Base-by-base conservation (phyloP, 2,888 invertebrate species). In the Automeris io region DNA sequence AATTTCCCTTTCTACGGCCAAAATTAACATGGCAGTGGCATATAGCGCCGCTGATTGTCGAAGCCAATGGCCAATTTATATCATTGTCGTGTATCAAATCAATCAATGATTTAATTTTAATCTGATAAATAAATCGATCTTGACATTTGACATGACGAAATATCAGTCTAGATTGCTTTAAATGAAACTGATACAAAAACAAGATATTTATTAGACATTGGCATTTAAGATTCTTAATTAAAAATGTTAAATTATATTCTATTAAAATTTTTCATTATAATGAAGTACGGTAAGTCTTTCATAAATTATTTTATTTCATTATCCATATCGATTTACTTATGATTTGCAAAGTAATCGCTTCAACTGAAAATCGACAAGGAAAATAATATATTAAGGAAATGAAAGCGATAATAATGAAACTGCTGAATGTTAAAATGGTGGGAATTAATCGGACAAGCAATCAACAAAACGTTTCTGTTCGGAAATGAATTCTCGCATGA, bases 401-500 rank as follows among this genome's bases (percentile, higher is more conserved):
- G 8, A 29, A 16, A 29, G 16, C 16, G 29, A 29, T 29, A 29
- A 29, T 13, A 16, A 16, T 13, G 8, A 29, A 37, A 39, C 41
- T 36, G 29, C 24, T 51, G 45, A 44, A 49, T 42, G 18, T 31
- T 44, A 37, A 49, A 49, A 45, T 46, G 43, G 41, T 48, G 43
- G 40, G 36, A 29, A 40, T 36, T 39, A 53, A 54, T 46, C 49
- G 49, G 41, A 33, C 39, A 36, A 43, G 55, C 62, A 66, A 65
- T 70, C 64, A 66, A 43, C 38, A 32, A 33, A 45, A 47, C 52
- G 57, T 60, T 70, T 57, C 55, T 39, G 42, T 37, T 12, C 57
- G 66, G 68, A 69, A 66, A 69, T 70, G 57, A 61, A 67, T 68
- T 58, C 49, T 46, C 58, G 51, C 50, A 47, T 56, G 48, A 16